phyloP scores from a whole-genome alignment of 2,888 invertebrate genomes.

The Tribolium freemani region DNA sequence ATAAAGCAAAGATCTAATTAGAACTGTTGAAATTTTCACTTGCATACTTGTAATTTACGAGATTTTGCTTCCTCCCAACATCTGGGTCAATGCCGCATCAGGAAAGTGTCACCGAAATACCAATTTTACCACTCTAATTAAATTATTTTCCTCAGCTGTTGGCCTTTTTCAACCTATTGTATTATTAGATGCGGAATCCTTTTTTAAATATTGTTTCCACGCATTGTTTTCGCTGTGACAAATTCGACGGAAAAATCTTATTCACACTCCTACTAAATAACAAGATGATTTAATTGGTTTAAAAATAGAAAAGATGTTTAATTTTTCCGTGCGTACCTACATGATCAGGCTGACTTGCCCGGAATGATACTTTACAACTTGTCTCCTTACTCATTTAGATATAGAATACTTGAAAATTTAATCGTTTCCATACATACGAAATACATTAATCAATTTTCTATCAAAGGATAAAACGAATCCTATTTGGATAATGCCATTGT shows the following conservation, averaged over 20 bases:
- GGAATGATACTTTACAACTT: constrained; percentile 15
- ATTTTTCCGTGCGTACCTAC: constrained; percentile 8
- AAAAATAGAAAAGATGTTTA: constrained; percentile 29
- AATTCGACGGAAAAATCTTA: constrained; percentile 12
- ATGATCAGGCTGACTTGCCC: constrained; percentile 21
- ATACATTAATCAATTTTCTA: not conserved
- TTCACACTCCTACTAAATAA: constrained; percentile 7
- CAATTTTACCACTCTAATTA: constrained; percentile 10
- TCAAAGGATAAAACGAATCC: not conserved
- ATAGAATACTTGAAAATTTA: constrained; percentile 8
- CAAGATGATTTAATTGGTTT: constrained; percentile 31
- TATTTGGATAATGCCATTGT: not conserved
- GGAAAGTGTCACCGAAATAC: constrained; percentile 12
- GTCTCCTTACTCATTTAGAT: not conserved
- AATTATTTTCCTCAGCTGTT: constrained; percentile 37
- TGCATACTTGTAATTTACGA: not conserved
- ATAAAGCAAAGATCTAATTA: too few species aligned
- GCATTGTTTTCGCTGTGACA: constrained; percentile 38
- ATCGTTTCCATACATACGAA: not conserved
- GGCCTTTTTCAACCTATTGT: constrained; percentile 14
- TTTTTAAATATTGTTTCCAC: constrained; percentile 31
- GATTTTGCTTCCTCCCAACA: constrained; percentile 10
- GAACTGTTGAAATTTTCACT: not conserved
- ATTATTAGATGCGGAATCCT: constrained; percentile 32
- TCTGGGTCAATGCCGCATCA: constrained; percentile 29